phyloP scores from a whole-genome alignment of 2,797 vertebrate species.

The Hoplostethus atlanticus region DNA sequence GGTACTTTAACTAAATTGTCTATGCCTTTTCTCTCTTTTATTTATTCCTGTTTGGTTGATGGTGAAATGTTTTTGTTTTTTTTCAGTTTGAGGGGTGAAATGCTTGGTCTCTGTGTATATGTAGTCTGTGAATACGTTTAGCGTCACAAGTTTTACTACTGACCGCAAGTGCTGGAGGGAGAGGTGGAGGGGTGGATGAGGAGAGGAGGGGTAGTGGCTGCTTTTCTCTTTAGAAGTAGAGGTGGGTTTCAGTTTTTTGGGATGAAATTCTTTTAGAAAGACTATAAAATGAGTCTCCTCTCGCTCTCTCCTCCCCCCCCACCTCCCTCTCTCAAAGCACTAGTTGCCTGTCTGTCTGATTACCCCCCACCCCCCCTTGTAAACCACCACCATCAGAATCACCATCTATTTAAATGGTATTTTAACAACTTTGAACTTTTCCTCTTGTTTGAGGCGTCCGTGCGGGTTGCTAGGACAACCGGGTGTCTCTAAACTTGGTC shows the following conservation, averaged over 20 bases:
- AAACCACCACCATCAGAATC: conserved; percentile 30
- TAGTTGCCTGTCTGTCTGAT: conserved; percentile 72
- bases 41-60: neutral
- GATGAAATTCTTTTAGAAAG: neutral
- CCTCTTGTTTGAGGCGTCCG: conserved; percentile 28
- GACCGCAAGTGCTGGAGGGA: conserved; percentile 67
- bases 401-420: conserved; percentile 55
- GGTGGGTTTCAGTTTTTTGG: neutral
- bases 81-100: conserved; percentile 30
- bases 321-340: conserved; percentile 44
- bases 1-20: conserved; percentile 48
- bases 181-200: conserved; percentile 25
- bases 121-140: conserved; percentile 54
- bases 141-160: conserved; percentile 72
- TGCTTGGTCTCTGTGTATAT: conserved; percentile 51
- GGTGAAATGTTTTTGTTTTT: conserved; percentile 1
- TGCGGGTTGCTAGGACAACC: conserved; percentile 3
- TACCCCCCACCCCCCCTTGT: conserved; percentile 26
- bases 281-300: neutral
- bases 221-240: too few relatives aligned
- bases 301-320: neutral
- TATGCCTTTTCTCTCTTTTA: conserved; percentile 8
- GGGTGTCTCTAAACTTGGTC: conserved; percentile 3
- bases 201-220: too few relatives aligned
- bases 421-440: conserved; percentile 34